Evolutionary conservation across 1,140 invertebrate species (phyloP).

Genomic region (Centruroides vittatus): DNA sequence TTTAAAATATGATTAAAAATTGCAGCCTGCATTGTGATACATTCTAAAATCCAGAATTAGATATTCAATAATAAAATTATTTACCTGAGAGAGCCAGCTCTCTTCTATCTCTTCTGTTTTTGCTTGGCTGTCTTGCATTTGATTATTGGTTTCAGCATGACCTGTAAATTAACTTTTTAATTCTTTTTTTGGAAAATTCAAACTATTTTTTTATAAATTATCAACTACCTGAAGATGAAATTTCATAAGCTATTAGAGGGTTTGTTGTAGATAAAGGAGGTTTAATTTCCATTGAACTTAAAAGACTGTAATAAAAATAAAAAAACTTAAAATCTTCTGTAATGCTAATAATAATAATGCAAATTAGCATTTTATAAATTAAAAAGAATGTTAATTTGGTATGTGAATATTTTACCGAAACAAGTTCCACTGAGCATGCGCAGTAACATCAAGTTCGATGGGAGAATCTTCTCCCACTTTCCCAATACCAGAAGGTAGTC

Average conservation of each 20-base stretch:
- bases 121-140: neutral
- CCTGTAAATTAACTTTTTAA: neutral
- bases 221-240: no score
- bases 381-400: no score
- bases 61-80: neutral
- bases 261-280: conserved; percentile 29
- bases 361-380: no score
- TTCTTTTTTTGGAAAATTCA: no score
- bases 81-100: conserved; percentile 18
- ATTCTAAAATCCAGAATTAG: no score
- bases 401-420: conserved; percentile 23
- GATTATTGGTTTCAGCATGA: neutral
- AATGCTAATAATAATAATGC: no score
- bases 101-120: conserved; percentile 13
- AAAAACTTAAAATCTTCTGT: no score
- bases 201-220: no score
- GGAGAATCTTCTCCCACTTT: conserved; percentile 80
- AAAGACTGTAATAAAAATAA: neutral
- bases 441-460: conserved; percentile 70
- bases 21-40: no score
- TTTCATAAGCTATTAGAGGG: conserved; percentile 12
- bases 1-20: no score
- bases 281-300: conserved; percentile 21
- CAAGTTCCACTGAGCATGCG: conserved; percentile 74
- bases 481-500: conserved; percentile 47